Percentiles rank a stretch among this genome's conserved stretches.
phyloP scores from a whole-genome alignment of 30 jellyfish, hydroid and myxozoan species.

The Sanderia malayensis region DNA sequence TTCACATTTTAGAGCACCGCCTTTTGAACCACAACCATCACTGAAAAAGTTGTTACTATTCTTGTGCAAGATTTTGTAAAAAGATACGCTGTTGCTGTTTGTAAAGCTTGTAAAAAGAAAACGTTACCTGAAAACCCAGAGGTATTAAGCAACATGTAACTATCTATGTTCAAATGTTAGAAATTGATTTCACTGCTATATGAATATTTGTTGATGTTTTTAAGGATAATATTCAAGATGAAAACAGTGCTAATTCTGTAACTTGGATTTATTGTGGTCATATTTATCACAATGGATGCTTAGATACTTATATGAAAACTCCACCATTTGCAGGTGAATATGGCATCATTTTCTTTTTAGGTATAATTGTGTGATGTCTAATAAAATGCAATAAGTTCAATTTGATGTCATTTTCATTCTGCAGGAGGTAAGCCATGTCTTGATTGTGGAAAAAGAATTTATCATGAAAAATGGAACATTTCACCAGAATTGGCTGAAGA shows the following conservation, averaged over 20 bases:
- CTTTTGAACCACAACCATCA: conserved; percentile 79
- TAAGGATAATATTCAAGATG: conserved; percentile 47
- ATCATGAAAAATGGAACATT: conserved; percentile 81
- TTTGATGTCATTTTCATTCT: no score
- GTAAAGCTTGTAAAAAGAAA: conserved; percentile 61
- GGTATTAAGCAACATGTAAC: no score
- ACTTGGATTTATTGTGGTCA: conserved; percentile 86
- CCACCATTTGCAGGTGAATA: conserved; percentile 82
- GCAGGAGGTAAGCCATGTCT: conserved; percentile 77
- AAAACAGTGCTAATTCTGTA: conserved; percentile 50
- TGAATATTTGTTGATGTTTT: no score
- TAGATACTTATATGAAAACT: conserved; percentile 73
- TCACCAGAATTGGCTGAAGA: conserved; percentile 84
- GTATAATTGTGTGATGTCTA: no score
- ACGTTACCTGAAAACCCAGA: conserved; percentile 66
- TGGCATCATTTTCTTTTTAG: no score
- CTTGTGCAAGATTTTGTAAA: conserved; percentile 62
- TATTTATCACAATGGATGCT: conserved; percentile 60
- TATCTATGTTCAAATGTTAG: no score
- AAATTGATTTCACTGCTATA: no score
- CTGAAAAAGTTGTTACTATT: conserved; percentile 51
- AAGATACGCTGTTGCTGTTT: conserved; percentile 38
- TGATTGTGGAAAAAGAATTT: conserved; percentile 65
- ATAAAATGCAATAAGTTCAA: no score
- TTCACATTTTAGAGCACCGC: conserved; percentile 76